Base-by-base conservation (phyloP, 2,888 invertebrate species). In the Lamellibrachia columna region DNA sequence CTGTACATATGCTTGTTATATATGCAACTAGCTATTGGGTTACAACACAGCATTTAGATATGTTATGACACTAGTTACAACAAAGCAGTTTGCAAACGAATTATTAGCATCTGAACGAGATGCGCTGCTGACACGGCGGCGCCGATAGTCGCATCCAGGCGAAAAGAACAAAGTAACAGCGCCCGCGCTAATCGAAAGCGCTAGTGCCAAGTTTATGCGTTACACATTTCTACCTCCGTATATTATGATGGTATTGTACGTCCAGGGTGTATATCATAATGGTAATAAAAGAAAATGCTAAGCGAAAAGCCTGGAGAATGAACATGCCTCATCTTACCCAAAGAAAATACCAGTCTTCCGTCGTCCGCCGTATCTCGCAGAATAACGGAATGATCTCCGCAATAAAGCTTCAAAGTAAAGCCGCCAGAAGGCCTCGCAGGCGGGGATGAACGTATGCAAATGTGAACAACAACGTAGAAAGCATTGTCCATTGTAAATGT, bases 371-470 rank as follows among this genome's bases (percentile, higher is more conserved):
- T 75, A 75, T 75, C 75, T 75, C 75, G 75, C 75, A 75, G 75
- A 75, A 75, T 75, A 75, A 75, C 75, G 75, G 75, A 75, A 75
- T 75, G n/a, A 75, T 75, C 75, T 75, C 75, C 75, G 22, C 75
- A 15, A 75, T 75, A 22, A 75, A 75, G 75, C 75, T 75, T 75
- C 22, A 75, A 75, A 75, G 55, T 4, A 75, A 22, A 75, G 22
- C 75, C 75, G 75, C 22, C 75, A 75, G 75, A 60, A 60, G 75
- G 22, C 58, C 75, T 75, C 15, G 75, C 75, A 75, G 22, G 75
- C 22, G 22, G 40, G 40, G n/a, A 75, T 75, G 75, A 40, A 40
- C 60, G 15, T 60, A 60, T 6, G 60, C 75, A 75, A 75, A 75
- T 75, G 40, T 40, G 40, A 75, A 75, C 75, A 15, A 22, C 6